Percentiles rank a stretch among this genome's conserved stretches.
Conservation (phyloP, 2,797 vertebrate species). For the Crocodylus rhombifer region DNA sequence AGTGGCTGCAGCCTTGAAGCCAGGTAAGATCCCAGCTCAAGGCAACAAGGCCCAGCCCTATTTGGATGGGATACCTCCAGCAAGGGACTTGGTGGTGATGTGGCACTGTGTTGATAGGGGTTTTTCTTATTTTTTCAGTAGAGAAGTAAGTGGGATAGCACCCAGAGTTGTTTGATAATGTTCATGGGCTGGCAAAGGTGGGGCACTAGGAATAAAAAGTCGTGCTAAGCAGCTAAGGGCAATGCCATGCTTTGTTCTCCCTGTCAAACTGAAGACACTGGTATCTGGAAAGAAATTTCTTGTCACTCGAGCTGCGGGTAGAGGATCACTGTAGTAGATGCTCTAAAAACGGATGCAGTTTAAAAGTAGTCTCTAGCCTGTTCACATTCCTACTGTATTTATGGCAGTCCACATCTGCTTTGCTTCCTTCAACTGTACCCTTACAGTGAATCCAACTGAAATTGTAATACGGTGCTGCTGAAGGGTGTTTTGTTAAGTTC, state of each 20-base stretch:
- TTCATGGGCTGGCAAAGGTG: too few relatives aligned
- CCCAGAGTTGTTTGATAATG: neutral
- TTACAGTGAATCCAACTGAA: neutral
- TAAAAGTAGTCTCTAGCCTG: neutral
- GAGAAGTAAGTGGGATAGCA: neutral
- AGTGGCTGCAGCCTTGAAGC: neutral
- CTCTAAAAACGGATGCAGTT: neutral
- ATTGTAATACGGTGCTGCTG: neutral
- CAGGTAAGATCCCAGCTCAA: too few relatives aligned
- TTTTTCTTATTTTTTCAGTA: too few relatives aligned
- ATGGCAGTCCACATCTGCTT: fast-evolving
- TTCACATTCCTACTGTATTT: neutral
- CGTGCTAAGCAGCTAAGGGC: too few relatives aligned
- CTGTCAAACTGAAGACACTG: too few relatives aligned
- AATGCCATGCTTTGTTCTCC: too few relatives aligned
- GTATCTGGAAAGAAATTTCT: too few relatives aligned
- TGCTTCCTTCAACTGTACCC: neutral
- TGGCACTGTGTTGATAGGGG: neutral
- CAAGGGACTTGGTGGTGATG: neutral
- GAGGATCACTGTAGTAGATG: too few relatives aligned
- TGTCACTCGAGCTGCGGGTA: too few relatives aligned
- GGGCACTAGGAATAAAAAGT: too few relatives aligned
- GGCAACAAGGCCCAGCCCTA: neutral
- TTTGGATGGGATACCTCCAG: neutral
- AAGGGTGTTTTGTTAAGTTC: neutral